These are phyloP conservation scores for Gonocerus acuteangulatus DNA, from an alignment of 2,888 invertebrate genomes.

Conservation along the genomic window DNA sequence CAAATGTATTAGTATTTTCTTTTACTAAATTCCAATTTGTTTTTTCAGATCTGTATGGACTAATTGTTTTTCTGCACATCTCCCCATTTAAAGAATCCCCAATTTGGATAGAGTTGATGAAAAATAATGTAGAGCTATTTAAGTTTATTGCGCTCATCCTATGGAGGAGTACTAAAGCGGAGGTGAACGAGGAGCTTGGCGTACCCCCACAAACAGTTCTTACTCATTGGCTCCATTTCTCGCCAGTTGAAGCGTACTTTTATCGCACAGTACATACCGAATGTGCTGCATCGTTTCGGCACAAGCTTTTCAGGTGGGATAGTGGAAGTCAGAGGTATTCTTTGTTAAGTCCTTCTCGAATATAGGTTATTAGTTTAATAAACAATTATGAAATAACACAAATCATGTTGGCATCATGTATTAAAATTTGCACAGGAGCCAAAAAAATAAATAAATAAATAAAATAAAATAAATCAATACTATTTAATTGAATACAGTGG, in stretches of 20 bases:
- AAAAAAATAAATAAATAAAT: no score
- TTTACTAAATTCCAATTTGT: no score
- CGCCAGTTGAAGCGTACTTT: constrained; percentile 65
- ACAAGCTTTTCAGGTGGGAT: neutral
- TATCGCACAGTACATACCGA: constrained; percentile 56
- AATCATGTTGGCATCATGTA: no score
- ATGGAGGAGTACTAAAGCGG: constrained; percentile 63
- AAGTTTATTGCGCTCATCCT: constrained; percentile 50
- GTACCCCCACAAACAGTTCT: constrained; percentile 56
- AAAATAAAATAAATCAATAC: no score
- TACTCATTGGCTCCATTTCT: constrained; percentile 55
- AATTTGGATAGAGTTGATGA: constrained; percentile 51
- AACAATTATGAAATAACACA: no score
- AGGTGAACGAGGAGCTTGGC: constrained; percentile 58
- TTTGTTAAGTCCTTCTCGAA: no score
- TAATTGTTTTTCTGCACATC: constrained; percentile 54
- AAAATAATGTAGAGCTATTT: constrained; percentile 47
- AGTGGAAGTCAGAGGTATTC: no score
- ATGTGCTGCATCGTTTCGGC: constrained; percentile 41
- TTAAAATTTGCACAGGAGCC: no score
- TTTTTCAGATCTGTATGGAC: constrained; percentile 48
- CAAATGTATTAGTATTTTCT: no score
- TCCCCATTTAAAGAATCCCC: constrained; percentile 48
- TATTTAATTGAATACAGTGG: no score
- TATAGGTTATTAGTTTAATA: no score